phyloP scores from a whole-genome alignment of 2,797 vertebrate genomes.

The Podarcis lilfordi region DNA sequence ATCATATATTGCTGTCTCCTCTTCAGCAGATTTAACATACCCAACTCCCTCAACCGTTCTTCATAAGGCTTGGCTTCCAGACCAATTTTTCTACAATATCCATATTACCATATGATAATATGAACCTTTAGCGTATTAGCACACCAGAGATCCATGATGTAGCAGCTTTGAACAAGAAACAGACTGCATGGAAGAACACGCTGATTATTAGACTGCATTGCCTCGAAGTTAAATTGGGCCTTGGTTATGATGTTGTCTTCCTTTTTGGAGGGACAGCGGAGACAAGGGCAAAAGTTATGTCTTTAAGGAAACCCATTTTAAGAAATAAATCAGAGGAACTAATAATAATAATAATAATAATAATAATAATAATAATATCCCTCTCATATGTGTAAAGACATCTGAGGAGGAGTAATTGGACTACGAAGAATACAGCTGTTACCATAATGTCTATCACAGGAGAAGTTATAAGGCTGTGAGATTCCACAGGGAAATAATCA shows the following conservation, averaged over 20 bases:
- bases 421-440: slow-evolving; percentile 1
- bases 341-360: neutral
- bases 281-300: neutral
- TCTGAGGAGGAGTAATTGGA: slow-evolving; percentile 12
- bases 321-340: neutral
- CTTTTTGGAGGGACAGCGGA: neutral
- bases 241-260: neutral
- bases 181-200: neutral
- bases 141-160: neutral
- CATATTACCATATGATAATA: no score
- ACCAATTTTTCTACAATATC: no score
- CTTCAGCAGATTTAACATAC: no score
- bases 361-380: neutral
- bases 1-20: no score
- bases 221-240: neutral
- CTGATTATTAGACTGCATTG: neutral
- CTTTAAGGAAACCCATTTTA: neutral
- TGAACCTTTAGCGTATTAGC: no score
- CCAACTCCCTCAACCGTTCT: no score
- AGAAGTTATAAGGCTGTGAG: neutral
- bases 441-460: neutral
- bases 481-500: neutral
- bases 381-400: neutral
- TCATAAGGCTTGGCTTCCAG: no score
- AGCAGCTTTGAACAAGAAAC: no score